Base-by-base conservation (phyloP, 2,113 vertebrate genomes). In the Corythoichthys haematopterus region DNA sequence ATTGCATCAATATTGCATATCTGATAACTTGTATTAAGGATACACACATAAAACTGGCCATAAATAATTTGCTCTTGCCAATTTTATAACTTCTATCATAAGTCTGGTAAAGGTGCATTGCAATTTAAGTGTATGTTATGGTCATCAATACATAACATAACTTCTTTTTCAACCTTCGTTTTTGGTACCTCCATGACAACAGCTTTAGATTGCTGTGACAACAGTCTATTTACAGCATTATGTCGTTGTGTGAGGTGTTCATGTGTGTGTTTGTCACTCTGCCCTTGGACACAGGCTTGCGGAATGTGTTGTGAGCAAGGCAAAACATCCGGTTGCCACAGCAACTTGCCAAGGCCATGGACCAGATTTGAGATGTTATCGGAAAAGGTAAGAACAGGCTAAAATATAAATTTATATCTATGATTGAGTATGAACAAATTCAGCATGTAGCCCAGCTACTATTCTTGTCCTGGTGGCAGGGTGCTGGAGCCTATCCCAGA, bases 251-350 rank as follows among this genome's bases (percentile, higher is more conserved):
- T 64, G 61, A 13, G 60, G 65, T 69, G 71, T 72, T 65, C 57
- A 64, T 61, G 73, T 80, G 70, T 35, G 35, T 63, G 71, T 61
- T 37, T 77, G 80, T 88, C 85, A 85, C 72, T 72, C 75, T 65
- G 80, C 78, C 85, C 83, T 89, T 82, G 84, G 83, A 89, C 84
- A 86, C 68, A 46, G 73, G 81, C 78, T 84, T 80, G 79, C 11
- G 75, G 87, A 91, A 91, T 91, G 87, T 90, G 81, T 86, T 82
- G 80, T 75, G 79, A 88, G 75, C 66, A 72, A 88, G 87, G 76
- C 85, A 86, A 90, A 91, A 90, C 84, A 91, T 74, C 36, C 65
- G 60, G 89, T 92, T 82, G 72, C 84, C 86, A 89, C 85, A 82
- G 89, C 85, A 91, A 91, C 89, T 67, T 67, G 60, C 66, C 47